phyloP scores from a whole-genome alignment of 2,797 vertebrate species.

The Cyprinodon diabolis region DNA sequence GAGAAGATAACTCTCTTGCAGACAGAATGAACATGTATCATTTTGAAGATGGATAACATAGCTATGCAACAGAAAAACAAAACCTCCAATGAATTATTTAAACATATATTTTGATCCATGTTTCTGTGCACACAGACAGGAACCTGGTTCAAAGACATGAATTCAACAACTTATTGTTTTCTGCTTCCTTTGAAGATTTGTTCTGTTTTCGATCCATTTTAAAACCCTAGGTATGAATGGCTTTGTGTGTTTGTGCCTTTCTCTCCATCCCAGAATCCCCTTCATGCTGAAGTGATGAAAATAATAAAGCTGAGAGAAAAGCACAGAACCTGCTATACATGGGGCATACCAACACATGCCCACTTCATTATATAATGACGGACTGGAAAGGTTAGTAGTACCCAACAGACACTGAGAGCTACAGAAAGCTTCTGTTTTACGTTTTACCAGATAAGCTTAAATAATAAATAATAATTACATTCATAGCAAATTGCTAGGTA shows the following conservation, averaged over 20 bases:
- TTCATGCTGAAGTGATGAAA: conserved; percentile 4
- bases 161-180: conserved; percentile 2
- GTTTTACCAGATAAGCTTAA: background rate
- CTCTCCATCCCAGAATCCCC: conserved; percentile 1
- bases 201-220: conserved; percentile 10
- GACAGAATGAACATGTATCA: background rate
- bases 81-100: background rate
- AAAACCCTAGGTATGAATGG: background rate
- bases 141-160: conserved; percentile 9
- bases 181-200: conserved; percentile 11
- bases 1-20: background rate
- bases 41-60: background rate
- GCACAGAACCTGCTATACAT: conserved; percentile 1
- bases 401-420: background rate
- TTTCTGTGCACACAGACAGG: background rate
- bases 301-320: background rate
- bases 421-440: background rate
- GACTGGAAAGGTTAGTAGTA: background rate
- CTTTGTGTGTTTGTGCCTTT: conserved; percentile 6
- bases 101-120: background rate
- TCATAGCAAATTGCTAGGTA: background rate
- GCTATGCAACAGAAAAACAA: background rate
- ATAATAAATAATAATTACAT: background rate
- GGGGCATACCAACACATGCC: background rate
- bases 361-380: background rate